Conservation (phyloP, 1,140 invertebrate genomes). For the Maniola jurtina region DNA sequence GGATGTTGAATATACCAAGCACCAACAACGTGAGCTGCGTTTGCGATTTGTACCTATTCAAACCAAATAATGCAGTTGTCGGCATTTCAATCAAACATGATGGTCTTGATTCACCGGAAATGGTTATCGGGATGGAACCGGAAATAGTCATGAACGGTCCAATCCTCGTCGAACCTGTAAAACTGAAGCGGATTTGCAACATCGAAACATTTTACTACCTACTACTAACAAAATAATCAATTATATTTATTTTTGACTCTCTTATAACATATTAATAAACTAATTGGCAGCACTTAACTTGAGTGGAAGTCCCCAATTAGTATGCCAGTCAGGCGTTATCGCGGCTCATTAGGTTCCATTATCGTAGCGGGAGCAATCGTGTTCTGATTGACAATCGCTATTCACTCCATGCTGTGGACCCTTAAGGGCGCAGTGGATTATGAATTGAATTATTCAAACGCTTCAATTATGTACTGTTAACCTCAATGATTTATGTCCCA, state of each 20-base stretch:
- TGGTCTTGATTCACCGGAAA: no score
- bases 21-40: no score
- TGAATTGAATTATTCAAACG: conserved; percentile 44
- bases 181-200: background rate
- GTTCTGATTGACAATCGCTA: conserved; percentile 45
- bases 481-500: conserved; percentile 22
- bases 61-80: no score
- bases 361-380: conserved; percentile 47
- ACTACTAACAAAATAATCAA: background rate
- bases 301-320: conserved; percentile 48
- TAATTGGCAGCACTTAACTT: conserved; percentile 46
- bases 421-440: conserved; percentile 34
- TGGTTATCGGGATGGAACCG: no score
- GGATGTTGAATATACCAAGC: no score
- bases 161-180: background rate
- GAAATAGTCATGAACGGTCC: no score
- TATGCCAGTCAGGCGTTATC: conserved; percentile 43
- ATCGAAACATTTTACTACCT: no score
- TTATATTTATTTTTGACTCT: background rate
- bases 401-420: conserved; percentile 38
- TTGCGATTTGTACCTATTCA: no score
- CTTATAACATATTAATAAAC: background rate
- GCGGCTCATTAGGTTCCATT: conserved; percentile 59
- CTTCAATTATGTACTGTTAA: conserved; percentile 34
- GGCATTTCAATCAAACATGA: no score